phyloP scores from a whole-genome alignment of 2,888 invertebrate species.

The Epirrhoe tristata region DNA sequence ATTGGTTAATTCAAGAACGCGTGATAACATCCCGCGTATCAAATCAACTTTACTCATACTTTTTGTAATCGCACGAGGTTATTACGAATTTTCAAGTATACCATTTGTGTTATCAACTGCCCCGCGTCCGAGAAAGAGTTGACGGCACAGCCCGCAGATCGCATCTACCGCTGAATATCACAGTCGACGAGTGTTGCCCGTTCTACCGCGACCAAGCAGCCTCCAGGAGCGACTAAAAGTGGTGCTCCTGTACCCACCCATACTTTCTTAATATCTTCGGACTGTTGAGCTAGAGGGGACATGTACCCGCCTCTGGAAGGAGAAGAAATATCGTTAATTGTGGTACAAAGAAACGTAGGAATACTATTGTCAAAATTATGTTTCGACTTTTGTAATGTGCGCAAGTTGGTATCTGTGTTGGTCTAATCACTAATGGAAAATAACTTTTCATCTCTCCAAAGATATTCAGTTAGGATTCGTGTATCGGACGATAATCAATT shows the following conservation, averaged over 20 bases:
- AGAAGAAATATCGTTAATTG: constrained; percentile 1
- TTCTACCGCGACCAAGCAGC: constrained; percentile 77
- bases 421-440: too few relatives aligned
- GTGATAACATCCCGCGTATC: too few relatives aligned
- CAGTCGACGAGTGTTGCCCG: constrained; percentile 77
- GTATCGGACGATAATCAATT: too few relatives aligned
- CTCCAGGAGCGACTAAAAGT: constrained; percentile 71
- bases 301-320: constrained; percentile 79
- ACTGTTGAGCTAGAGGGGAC: constrained; percentile 70
- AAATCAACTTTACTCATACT: too few relatives aligned
- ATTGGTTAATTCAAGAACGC: too few relatives aligned
- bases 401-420: too few relatives aligned
- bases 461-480: too few relatives aligned
- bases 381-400: too few relatives aligned
- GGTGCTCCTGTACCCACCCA: constrained; percentile 76
- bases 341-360: background rate
- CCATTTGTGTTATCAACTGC: background rate
- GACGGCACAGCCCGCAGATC: constrained; percentile 66
- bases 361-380: background rate
- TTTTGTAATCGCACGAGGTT: background rate
- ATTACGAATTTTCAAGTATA: background rate
- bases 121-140: background rate
- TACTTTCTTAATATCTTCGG: constrained; percentile 79
- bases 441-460: too few relatives aligned
- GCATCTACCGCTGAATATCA: constrained; percentile 79